phyloP scores from a whole-genome alignment of 2,888 invertebrate genomes.

The Salpingus planirostris region DNA sequence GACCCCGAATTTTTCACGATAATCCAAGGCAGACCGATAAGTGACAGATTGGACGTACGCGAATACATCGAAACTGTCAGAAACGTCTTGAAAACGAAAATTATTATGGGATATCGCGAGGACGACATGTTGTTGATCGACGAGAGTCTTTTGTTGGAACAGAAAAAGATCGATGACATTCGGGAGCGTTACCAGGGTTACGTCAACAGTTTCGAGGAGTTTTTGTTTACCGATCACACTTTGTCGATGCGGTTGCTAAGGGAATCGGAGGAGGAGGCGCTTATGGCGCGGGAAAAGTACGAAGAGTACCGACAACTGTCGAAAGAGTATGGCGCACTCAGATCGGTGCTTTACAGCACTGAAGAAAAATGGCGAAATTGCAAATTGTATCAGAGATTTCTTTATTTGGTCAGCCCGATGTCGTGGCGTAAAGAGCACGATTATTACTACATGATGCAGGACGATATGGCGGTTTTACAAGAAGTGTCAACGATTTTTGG shows the following conservation, averaged over 20 bases:
- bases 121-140: conserved; percentile 46
- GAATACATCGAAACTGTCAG: conserved; percentile 46
- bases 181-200: conserved; percentile 45
- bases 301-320: conserved; percentile 43
- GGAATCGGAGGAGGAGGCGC: conserved; percentile 44
- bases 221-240: conserved; percentile 52
- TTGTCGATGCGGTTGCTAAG: conserved; percentile 49
- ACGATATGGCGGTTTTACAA: conserved; percentile 9
- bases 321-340: conserved; percentile 34
- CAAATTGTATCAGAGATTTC: conserved; percentile 58
- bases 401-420: conserved; percentile 57
- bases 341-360: conserved; percentile 46
- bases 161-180: conserved; percentile 43
- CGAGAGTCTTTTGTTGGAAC: conserved; percentile 46
- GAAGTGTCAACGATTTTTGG: conserved; percentile 24
- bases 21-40: conserved; percentile 52
- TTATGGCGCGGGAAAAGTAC: conserved; percentile 40
- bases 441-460: conserved; percentile 6
- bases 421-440: conserved; percentile 50
- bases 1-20: conserved; percentile 57
- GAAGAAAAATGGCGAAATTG: conserved; percentile 55
- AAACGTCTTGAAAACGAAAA: conserved; percentile 41
- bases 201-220: conserved; percentile 50
- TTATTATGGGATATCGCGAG: conserved; percentile 34
- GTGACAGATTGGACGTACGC: conserved; percentile 49